A percentile compares a stretch with the other conserved stretches of the same genome.
Conservation (phyloP, 2,113 vertebrate species). For the Chinchilla lanigera region DNA sequence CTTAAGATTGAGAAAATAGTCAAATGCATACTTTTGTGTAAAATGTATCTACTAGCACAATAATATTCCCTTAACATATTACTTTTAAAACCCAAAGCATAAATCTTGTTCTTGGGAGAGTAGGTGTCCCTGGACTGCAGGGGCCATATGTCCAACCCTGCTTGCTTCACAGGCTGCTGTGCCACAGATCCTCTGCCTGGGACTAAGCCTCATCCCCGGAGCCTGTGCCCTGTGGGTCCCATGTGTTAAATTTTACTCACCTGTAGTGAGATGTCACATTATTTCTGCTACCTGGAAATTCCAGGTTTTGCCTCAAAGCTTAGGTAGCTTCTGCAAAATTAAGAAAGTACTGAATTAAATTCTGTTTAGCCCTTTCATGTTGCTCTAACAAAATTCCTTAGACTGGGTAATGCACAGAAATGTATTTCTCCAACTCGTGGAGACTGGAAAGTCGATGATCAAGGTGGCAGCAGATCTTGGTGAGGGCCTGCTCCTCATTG, state of each 20-base stretch:
- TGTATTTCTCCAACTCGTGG: not conserved
- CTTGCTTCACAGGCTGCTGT: not conserved
- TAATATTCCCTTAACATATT: not conserved
- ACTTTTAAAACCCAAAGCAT: not conserved
- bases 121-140: not conserved
- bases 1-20: not conserved
- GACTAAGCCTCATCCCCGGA: not conserved
- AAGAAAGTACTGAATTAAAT: not conserved
- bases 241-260: not conserved
- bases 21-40: not conserved
- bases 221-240: rapidly evolving
- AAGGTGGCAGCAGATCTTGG: not conserved
- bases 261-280: not conserved
- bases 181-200: not conserved
- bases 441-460: not conserved
- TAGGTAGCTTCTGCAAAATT: not conserved
- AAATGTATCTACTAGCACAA: not conserved
- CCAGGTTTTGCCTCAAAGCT: not conserved
- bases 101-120: not conserved
- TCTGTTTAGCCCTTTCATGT: not conserved
- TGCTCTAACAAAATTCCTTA: not conserved
- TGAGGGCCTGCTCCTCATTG: not conserved
- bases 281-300: not conserved
- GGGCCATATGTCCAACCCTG: not conserved
- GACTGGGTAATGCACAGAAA: not conserved